Base-by-base conservation (phyloP, 2,113 vertebrate genomes). In the Eleginops maclovinus region DNA sequence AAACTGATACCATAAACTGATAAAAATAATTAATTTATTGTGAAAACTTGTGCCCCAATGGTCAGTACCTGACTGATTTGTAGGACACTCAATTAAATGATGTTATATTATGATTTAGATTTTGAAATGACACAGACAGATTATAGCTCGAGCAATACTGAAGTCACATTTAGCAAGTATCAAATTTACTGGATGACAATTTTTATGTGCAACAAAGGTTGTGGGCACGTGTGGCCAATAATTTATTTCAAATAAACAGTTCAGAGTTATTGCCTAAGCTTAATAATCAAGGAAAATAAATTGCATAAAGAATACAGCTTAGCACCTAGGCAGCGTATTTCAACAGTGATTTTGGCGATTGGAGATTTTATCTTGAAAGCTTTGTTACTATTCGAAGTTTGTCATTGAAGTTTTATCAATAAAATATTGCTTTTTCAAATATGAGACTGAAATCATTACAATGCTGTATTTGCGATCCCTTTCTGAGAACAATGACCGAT, bases 201-300 rank as follows among this genome's bases (percentile, higher is more conserved):
- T 72, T 61, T 40, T 13, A 60, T 22, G 31, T 72, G 43, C 17
- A 70, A 16, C 21, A 69, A 13, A 55, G 12, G 16, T 9, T 50
- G 56, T 72, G 24, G 9, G 24, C 7, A 72, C 49, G 26, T 49
- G 4, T 40, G n/a, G 24, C 8, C 47, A 36, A 14, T 51, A 14
- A 4, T 17, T 31, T 58, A 21, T 36, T 47, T 16, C 13, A 4
- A 66, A 59, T 58, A 14, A 46, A 36, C 6, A 9, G 3, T 65
- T 50, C 8, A 66, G 19, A 14, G 22, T 31, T 55, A 64, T 24
- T 59, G 50, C 14, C n/a, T 62, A 21, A n/a, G 19, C 41, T 69
- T 80, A 47, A 50, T 55, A 43, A 16, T 43, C 3, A 22, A 75
- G 54, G 9, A 28, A 49, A 44, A 54, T n/a, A 14, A 40, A 19